These are phyloP conservation scores for Tanaodytes sp. DNA, from an alignment of 2,888 invertebrate species.

Conservation along the genomic window DNA sequence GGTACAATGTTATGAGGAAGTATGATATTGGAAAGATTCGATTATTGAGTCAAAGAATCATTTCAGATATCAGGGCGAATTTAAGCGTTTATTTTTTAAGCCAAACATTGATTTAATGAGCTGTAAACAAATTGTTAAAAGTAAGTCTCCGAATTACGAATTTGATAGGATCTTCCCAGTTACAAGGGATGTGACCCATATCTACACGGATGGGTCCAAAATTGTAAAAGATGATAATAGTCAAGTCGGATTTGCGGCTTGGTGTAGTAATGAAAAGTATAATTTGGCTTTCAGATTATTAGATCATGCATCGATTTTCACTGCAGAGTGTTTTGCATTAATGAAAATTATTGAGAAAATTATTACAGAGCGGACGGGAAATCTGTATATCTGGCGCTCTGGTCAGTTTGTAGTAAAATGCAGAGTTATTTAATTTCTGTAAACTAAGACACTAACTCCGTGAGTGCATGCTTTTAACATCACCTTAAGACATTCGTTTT, in stretches of 20 bases:
- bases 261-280: background rate
- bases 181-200: background rate
- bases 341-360: background rate
- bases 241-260: slow-evolving; percentile 5
- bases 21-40: slow-evolving; percentile 6
- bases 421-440: too few relatives aligned
- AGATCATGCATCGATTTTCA: slow-evolving; percentile 2
- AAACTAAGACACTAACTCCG: too few relatives aligned
- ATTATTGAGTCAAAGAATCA: slow-evolving; percentile 4
- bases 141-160: slow-evolving; percentile 1
- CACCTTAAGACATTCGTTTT: too few relatives aligned
- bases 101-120: slow-evolving; percentile 3
- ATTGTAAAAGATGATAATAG: background rate
- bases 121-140: slow-evolving; percentile 1
- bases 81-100: slow-evolving; percentile 11
- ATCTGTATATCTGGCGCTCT: too few relatives aligned
- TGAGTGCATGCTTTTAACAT: too few relatives aligned
- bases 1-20: slow-evolving; percentile 11
- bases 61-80: slow-evolving; percentile 3
- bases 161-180: slow-evolving; percentile 4
- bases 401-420: too few relatives aligned
- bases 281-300: background rate
- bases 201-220: slow-evolving; percentile 17
- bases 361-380: too few relatives aligned
- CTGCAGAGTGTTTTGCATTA: slow-evolving; percentile 10